phyloP scores from a whole-genome alignment of 1,140 invertebrate genomes.

The Heliconius hewitsoni region DNA sequence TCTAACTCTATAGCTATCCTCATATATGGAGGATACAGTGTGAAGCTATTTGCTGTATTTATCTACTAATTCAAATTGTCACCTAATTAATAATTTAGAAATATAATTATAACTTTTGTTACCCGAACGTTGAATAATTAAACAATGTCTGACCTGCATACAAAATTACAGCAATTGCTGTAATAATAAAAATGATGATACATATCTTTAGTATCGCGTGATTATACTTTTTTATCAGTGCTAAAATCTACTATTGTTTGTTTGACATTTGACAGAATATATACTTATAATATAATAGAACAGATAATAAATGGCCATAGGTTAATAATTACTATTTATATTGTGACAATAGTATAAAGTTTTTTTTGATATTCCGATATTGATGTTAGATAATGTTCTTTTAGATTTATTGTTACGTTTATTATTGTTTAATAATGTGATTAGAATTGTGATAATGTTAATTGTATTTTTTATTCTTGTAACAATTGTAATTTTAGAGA shows the following conservation, averaged over 20 bases:
- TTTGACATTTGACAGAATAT: constrained; percentile 43
- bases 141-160: constrained; percentile 34
- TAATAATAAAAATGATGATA: constrained; percentile 40
- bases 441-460: neutral
- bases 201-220: constrained; percentile 38
- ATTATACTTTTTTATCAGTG: constrained; percentile 42
- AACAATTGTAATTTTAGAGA: too few relatives aligned
- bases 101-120: constrained; percentile 24
- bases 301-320: constrained; percentile 35
- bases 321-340: constrained; percentile 27
- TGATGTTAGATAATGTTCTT: constrained; percentile 13
- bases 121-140: constrained; percentile 39
- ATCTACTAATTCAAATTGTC: neutral
- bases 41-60: neutral
- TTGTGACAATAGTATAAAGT: constrained; percentile 7
- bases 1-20: too few relatives aligned
- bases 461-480: too few relatives aligned
- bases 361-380: constrained; percentile 5
- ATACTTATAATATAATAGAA: constrained; percentile 16
- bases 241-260: constrained; percentile 43
- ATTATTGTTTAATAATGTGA: neutral
- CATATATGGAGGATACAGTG: too few relatives aligned
- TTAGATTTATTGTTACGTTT: constrained; percentile 6
- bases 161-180: constrained; percentile 32
- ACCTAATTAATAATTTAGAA: constrained; percentile 2